These are phyloP conservation scores for Siphlonurus alternatus DNA, from an alignment of 2,888 invertebrate genomes.

Conservation along the genomic window DNA sequence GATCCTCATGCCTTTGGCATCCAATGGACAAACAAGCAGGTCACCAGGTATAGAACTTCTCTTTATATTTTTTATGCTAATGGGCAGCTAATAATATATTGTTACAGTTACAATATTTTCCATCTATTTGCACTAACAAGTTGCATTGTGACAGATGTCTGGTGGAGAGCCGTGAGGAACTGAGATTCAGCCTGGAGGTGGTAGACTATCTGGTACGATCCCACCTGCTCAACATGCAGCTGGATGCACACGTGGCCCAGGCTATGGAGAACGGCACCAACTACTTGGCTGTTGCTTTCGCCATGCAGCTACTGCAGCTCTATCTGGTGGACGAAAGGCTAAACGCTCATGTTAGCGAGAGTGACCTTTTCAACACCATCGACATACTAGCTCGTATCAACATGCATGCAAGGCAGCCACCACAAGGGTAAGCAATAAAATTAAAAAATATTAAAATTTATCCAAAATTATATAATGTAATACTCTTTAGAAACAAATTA, in stretches of 20 bases:
- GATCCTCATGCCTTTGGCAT: slow-evolving; percentile 76
- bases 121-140: no score
- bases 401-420: slow-evolving; percentile 55
- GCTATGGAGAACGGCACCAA: slow-evolving; percentile 75
- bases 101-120: no score
- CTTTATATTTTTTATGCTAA: no score
- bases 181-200: slow-evolving; percentile 79
- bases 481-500: no score
- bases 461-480: no score
- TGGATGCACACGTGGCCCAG: slow-evolving; percentile 61
- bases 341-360: slow-evolving; percentile 51
- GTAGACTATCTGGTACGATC: slow-evolving; percentile 75
- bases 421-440: slow-evolving; percentile 45
- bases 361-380: slow-evolving; percentile 73
- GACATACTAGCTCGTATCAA: slow-evolving; percentile 66
- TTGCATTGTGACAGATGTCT: slow-evolving; percentile 33
- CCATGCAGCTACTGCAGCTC: slow-evolving; percentile 78
- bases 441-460: no score
- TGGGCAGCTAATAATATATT: no score
- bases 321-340: slow-evolving; percentile 74
- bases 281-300: slow-evolving; percentile 65
- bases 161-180: slow-evolving; percentile 77
- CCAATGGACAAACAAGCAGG: slow-evolving; percentile 79
- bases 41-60: slow-evolving; percentile 41
- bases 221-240: slow-evolving; percentile 57